Conservation (phyloP, 2,797 vertebrate species). For the Vireo griseus region DNA sequence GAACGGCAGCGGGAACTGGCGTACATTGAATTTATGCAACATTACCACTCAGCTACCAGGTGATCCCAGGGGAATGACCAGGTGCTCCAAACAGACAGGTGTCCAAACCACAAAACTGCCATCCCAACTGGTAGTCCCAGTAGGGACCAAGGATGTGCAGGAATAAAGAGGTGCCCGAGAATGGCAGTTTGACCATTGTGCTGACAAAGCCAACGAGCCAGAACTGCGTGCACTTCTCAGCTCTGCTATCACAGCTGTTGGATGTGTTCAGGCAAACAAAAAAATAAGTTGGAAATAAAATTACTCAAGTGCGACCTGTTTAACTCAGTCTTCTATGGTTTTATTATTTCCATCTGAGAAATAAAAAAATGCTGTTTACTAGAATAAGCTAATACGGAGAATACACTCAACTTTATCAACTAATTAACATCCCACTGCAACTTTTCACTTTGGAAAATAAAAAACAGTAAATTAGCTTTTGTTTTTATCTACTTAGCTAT, state of each 20-base stretch:
- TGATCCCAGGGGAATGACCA: fast-evolving
- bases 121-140: not conserved
- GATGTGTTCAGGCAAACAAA: not conserved
- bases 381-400: not conserved
- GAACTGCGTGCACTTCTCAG: not conserved
- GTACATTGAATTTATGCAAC: not conserved
- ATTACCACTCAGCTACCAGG: not conserved
- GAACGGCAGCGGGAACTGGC: fast-evolving
- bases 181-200: fast-evolving
- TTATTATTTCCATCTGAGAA: not conserved
- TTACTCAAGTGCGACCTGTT: not conserved
- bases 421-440: not conserved
- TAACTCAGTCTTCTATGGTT: not conserved
- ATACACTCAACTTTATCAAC: not conserved
- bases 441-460: not conserved
- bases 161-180: not conserved
- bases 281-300: not conserved
- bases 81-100: not conserved
- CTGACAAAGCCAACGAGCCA: not conserved
- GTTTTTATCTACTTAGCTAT: not conserved
- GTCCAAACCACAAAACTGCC: not conserved
- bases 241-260: not conserved
- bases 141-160: not conserved
- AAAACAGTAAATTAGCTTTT: not conserved
- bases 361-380: not conserved